phyloP scores from a whole-genome alignment of 2,797 vertebrate species.

The Borostomias antarcticus region DNA sequence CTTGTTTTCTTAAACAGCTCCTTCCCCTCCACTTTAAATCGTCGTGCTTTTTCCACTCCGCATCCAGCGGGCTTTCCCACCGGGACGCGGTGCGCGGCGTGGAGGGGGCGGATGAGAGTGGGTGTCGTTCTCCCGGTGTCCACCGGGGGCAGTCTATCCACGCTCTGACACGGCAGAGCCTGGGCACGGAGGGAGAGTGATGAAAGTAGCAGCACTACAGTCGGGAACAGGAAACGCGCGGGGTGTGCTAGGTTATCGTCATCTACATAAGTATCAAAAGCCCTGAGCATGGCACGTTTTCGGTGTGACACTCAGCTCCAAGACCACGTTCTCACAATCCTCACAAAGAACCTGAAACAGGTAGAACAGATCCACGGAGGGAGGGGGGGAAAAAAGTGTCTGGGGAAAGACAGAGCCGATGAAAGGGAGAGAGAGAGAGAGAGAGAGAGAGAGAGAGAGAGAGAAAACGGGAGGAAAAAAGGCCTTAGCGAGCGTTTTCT shows the following conservation, averaged over 20 bases:
- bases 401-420: slow-evolving; percentile 33
- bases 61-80: slow-evolving; percentile 29
- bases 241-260: slow-evolving; percentile 16
- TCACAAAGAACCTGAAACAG: slow-evolving; percentile 44
- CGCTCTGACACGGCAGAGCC: not conserved
- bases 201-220: no score
- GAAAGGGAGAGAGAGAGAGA: slow-evolving; percentile 18
- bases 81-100: slow-evolving; percentile 3
- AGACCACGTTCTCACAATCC: slow-evolving; percentile 42
- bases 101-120: slow-evolving; percentile 2
- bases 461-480: slow-evolving; percentile 1
- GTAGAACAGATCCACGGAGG: slow-evolving; percentile 12
- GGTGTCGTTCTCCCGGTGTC: slow-evolving; percentile 22
- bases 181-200: not conserved
- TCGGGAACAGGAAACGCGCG: slow-evolving; percentile 14
- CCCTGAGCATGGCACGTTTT: slow-evolving; percentile 37
- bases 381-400: not conserved
- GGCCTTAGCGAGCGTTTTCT: slow-evolving; percentile 33
- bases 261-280: slow-evolving; percentile 21
- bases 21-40: slow-evolving; percentile 52
- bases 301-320: slow-evolving; percentile 38
- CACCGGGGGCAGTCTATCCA: slow-evolving; percentile 36
- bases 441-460: not conserved
- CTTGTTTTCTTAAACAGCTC: slow-evolving; percentile 58
- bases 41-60: slow-evolving; percentile 47